Percentiles rank a stretch among this genome's conserved stretches.
Conservation (phyloP, 2,888 invertebrate genomes). For the Tromatobia lineatoria region DNA sequence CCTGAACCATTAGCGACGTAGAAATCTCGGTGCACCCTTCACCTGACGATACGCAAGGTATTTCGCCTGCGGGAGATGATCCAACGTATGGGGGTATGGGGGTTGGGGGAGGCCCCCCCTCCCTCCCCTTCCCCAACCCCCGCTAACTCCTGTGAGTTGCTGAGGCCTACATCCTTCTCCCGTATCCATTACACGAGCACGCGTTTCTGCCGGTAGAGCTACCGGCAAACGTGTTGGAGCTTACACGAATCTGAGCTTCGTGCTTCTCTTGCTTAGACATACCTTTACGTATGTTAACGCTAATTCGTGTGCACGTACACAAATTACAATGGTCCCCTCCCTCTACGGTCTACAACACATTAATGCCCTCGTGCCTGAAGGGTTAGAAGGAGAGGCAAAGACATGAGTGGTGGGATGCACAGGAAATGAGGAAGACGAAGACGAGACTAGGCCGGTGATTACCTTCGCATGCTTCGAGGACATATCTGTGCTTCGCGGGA, state of each 20-base stretch:
- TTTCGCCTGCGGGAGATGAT: constrained; percentile 63
- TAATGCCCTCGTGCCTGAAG: constrained; percentile 52
- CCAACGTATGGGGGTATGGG: constrained; percentile 42
- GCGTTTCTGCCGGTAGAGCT: constrained; percentile 9
- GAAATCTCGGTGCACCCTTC: constrained; percentile 59
- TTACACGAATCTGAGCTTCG: constrained; percentile 59
- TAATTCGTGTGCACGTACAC: constrained; percentile 65
- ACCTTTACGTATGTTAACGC: constrained; percentile 65
- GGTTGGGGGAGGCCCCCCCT: background rate
- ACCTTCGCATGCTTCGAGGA: constrained; percentile 84
- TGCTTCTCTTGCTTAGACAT: constrained; percentile 59
- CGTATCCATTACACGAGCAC: constrained; percentile 58
- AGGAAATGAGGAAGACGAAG: constrained; percentile 55
- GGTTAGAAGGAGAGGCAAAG: constrained; percentile 47
- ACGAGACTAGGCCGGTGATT: constrained; percentile 72
- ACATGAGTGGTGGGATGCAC: constrained; percentile 34
- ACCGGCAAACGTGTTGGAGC: constrained; percentile 55
- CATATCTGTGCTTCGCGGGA: constrained; percentile 80
- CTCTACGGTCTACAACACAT: constrained; percentile 29
- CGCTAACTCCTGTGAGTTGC: background rate
- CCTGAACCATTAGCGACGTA: constrained; percentile 48
- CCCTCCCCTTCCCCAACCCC: too few species aligned
- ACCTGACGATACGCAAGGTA: constrained; percentile 45
- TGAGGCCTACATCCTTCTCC: constrained; percentile 56
- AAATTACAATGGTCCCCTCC: constrained; percentile 61